These are phyloP conservation scores for Hydrozoanthus tunicans DNA, from an alignment of 64 coral and sea anemone genomes.

Conservation along the genomic window DNA sequence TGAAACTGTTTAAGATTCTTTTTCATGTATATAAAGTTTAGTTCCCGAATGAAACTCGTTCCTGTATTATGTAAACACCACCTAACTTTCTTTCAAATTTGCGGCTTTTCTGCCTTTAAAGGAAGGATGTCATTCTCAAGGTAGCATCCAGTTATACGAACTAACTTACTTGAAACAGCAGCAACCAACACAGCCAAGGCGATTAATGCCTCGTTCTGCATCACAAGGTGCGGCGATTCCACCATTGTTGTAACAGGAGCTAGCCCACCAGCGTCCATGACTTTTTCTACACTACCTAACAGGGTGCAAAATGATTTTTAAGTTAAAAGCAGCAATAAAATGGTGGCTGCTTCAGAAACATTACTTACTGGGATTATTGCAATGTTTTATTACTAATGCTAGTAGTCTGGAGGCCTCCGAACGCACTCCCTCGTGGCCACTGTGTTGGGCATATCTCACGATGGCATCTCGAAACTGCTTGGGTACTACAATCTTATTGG, in stretches of 20 bases:
- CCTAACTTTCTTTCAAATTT: too few relatives aligned
- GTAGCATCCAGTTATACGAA: background rate
- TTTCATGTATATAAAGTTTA: too few relatives aligned
- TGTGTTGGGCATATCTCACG: slow-evolving; percentile 70
- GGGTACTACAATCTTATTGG: slow-evolving; percentile 64
- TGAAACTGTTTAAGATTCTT: too few relatives aligned
- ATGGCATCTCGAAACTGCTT: slow-evolving; percentile 64
- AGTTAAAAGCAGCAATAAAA: too few relatives aligned
- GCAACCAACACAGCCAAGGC: slow-evolving; percentile 71
- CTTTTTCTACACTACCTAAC: slow-evolving; percentile 63
- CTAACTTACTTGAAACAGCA: slow-evolving; percentile 59
- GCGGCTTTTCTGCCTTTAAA: too few relatives aligned
- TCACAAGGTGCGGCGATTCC: slow-evolving; percentile 62
- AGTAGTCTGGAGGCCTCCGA: slow-evolving; percentile 68
- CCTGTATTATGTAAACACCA: too few relatives aligned
- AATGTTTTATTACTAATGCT: slow-evolving; percentile 73
- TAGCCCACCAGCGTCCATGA: slow-evolving; percentile 74
- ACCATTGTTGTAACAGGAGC: slow-evolving; percentile 66
- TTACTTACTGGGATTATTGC: slow-evolving; percentile 62
- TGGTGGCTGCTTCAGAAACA: background rate
- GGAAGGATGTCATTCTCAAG: too few relatives aligned
- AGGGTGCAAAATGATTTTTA: background rate
- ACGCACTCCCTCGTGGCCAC: slow-evolving; percentile 73
- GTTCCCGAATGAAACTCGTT: too few relatives aligned
- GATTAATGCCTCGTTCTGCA: slow-evolving; percentile 91